Evolutionary conservation across 1,140 invertebrate species (phyloP).

Genomic region (Atopsyche davidsoni): DNA sequence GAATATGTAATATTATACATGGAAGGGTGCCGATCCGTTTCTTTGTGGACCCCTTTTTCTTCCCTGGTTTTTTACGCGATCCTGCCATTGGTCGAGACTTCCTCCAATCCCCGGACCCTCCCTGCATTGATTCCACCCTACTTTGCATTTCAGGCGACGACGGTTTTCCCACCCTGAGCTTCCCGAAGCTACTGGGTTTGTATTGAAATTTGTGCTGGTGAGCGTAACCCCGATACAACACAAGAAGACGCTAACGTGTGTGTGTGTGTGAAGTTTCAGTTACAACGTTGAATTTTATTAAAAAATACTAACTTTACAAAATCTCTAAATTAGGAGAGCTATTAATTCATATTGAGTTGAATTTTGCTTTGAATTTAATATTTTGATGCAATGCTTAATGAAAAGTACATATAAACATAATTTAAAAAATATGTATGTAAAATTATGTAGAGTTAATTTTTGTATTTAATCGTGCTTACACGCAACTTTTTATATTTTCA

Average conservation of each 20-base stretch:
- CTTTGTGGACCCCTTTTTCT: constrained; percentile 28
- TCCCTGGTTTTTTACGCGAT: constrained; percentile 24
- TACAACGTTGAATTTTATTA: too few species aligned
- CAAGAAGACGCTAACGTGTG: too few species aligned
- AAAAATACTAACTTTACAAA: too few species aligned
- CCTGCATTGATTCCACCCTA: constrained; percentile 30
- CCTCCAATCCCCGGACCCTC: constrained; percentile 25
- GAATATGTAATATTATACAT: constrained; percentile 19
- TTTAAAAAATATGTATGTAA: neutral
- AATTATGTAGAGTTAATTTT: neutral
- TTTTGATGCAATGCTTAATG: neutral
- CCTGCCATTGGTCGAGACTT: constrained; percentile 21
- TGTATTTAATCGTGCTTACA: neutral
- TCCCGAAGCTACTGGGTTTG: neutral
- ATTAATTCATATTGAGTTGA: too few species aligned
- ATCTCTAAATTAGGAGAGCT: too few species aligned
- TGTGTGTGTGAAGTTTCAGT: too few species aligned
- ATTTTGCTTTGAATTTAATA: too few species aligned
- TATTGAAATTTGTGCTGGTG: too few species aligned
- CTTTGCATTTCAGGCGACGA: constrained; percentile 31
- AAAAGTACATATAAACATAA: neutral
- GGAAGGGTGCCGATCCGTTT: constrained; percentile 18
- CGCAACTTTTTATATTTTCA: neutral
- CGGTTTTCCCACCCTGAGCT: constrained; percentile 20
- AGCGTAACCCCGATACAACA: too few species aligned